Base-by-base conservation (phyloP, 2,113 vertebrate species). In the Crocuta crocuta region DNA sequence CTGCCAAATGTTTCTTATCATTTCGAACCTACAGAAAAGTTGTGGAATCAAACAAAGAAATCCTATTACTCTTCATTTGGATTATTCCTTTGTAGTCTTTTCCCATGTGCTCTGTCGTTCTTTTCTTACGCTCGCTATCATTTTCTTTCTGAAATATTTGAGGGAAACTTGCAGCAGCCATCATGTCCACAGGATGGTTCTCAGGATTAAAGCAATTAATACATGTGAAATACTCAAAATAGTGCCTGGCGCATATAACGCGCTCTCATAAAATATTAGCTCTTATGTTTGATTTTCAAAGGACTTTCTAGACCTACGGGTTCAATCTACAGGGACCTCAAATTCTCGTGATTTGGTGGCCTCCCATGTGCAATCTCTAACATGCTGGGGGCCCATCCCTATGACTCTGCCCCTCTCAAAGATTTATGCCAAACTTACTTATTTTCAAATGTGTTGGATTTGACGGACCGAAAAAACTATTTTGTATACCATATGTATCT, bases 11-110 rank as follows among this genome's bases (percentile, higher is more conserved):
- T 58, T 90, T 81, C 24, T 43, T 66, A 39, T 63, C 66, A 93
- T 73, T 97, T 94, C 70, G 97, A 73, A 66, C 10, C 21, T 65
- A 88, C 26, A 68, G 53, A 82, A 96, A 89, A 76, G 65, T 80
- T 66, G 43, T 61, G 48, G 26, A 63, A 66, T 53, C 55, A 15
- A 63, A 28, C 39, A 73, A 82, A 90, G 21, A 91, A 95, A 66
- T 45, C 24, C n/a, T 71, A 55, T 65, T 71, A 39, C 19, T 63
- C 61, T 71, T 80, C 19, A 53, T 48, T 95, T 11, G 61, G 23
- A 93, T 90, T 39, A 10, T 2, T 61, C 33, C 12, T 80, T 66
- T 45, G 39, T n/a, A 58, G 31, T 45, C 65, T 80, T 80, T 93
- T 12, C 35, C 89, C 17, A 16, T 28, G 66, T 87, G 16, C 31